phyloP scores from a whole-genome alignment of 2,797 vertebrate genomes.

The Acropternis orthonyx region DNA sequence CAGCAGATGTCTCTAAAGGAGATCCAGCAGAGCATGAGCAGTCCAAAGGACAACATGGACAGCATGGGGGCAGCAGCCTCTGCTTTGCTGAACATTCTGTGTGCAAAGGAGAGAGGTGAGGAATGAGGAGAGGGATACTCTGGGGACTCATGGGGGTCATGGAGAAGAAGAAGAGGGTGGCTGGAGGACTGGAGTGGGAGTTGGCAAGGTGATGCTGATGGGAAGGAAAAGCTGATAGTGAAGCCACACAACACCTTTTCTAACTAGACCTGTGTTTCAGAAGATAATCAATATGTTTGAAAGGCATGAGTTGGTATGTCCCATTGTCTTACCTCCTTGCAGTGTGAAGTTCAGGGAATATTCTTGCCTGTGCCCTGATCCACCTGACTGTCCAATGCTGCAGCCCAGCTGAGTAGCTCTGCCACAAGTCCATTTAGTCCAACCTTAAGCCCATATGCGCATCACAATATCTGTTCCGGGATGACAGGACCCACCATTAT shows the following conservation, averaged over 20 bases:
- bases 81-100: neutral
- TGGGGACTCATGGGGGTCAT: neutral
- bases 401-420: neutral
- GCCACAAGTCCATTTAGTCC: neutral
- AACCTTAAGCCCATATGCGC: neutral
- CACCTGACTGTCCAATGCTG: neutral
- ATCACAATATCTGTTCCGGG: fast-evolving
- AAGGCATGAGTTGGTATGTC: neutral
- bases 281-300: neutral
- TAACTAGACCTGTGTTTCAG: neutral
- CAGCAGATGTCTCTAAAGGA: neutral
- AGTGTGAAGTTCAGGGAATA: neutral
- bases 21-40: fast-evolving
- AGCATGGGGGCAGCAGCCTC: fast-evolving
- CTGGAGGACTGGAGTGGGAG: neutral
- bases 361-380: neutral
- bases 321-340: neutral
- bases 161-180: neutral
- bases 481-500: neutral
- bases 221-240: neutral
- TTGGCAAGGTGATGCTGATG: neutral
- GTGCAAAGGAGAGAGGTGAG: neutral
- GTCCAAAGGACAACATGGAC: neutral
- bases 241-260: neutral
- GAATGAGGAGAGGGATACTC: neutral